Percentiles rank a stretch among this genome's conserved stretches.
These are phyloP conservation scores for Sprattus sprattus DNA, from an alignment of 2,113 vertebrate genomes.

Conservation along the genomic window DNA sequence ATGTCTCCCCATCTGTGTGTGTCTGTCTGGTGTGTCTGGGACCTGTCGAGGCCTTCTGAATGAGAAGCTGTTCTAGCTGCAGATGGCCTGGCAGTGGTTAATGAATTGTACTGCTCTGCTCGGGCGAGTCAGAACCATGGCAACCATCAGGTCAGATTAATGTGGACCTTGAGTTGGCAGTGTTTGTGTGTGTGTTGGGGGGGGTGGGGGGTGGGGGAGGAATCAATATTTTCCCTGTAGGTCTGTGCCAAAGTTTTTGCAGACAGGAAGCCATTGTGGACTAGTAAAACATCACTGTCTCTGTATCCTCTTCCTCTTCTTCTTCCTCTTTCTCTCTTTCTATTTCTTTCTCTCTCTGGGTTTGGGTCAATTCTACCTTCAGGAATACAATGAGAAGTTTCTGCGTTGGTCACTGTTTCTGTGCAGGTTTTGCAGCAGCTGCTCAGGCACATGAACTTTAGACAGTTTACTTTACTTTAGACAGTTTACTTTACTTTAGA, in stretches of 20 bases:
- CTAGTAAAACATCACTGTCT: neutral
- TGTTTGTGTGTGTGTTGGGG: neutral
- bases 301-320: neutral
- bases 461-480: no score
- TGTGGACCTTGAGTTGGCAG: constrained; percentile 57
- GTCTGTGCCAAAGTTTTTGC: constrained; percentile 40
- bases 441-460: neutral
- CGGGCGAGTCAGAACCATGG: constrained; percentile 66
- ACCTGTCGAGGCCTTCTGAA: constrained; percentile 13
- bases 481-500: no score
- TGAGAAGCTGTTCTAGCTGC: neutral
- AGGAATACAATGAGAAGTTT: no score
- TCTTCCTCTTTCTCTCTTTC: neutral
- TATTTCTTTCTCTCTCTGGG: neutral
- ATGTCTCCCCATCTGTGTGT: neutral
- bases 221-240: constrained; percentile 56
- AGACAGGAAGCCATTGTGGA: constrained; percentile 57
- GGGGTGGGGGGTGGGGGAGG: constrained; percentile 20
- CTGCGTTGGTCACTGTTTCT: neutral
- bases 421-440: neutral
- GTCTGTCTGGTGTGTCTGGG: neutral
- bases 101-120: constrained; percentile 62
- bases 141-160: constrained; percentile 67
- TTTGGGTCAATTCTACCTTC: neutral
- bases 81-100: constrained; percentile 50